phyloP scores from a whole-genome alignment of 2,888 invertebrate species.

The Eurytoma adleriae region DNA sequence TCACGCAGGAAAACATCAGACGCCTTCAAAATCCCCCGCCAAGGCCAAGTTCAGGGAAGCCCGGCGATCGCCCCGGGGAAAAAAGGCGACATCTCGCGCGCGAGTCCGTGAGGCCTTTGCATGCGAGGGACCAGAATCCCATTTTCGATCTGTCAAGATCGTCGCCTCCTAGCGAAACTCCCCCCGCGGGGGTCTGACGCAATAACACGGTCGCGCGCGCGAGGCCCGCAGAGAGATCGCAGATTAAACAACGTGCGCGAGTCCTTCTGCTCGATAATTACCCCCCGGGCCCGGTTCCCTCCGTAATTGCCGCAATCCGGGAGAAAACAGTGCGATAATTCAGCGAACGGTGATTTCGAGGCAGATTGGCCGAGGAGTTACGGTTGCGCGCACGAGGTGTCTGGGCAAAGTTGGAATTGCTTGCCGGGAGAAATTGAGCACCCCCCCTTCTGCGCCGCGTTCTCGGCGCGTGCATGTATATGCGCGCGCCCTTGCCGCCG shows the following conservation, averaged over 20 bases:
- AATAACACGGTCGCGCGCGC: conserved; percentile 64
- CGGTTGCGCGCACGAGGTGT: conserved; percentile 61
- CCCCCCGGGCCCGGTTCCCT: conserved; percentile 60
- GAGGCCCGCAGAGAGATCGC: conserved; percentile 66
- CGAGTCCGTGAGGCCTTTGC: too few species aligned
- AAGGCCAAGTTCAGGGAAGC: conserved; percentile 48
- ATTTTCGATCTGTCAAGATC: conserved; percentile 53
- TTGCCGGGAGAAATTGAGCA: conserved; percentile 64
- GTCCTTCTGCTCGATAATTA: conserved; percentile 74
- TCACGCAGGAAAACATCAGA: conserved; percentile 52
- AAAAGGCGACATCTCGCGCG: background rate
- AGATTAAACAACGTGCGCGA: conserved; percentile 74
- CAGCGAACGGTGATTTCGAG: conserved; percentile 73
- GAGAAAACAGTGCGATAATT: conserved; percentile 71
- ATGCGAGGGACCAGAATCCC: conserved; percentile 36
- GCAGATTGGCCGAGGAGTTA: conserved; percentile 73
- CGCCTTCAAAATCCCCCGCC: conserved; percentile 36
- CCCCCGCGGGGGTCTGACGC: conserved; percentile 64
- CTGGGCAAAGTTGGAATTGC: conserved; percentile 73
- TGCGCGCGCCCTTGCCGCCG: background rate
- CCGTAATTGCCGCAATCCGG: conserved; percentile 74
- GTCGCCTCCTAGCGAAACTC: conserved; percentile 27
- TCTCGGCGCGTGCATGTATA: conserved; percentile 19
- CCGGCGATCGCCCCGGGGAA: background rate
- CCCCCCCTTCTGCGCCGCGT: conserved; percentile 40